phyloP scores from a whole-genome alignment of 2,797 vertebrate species.

The Coccyzus lansbergi region DNA sequence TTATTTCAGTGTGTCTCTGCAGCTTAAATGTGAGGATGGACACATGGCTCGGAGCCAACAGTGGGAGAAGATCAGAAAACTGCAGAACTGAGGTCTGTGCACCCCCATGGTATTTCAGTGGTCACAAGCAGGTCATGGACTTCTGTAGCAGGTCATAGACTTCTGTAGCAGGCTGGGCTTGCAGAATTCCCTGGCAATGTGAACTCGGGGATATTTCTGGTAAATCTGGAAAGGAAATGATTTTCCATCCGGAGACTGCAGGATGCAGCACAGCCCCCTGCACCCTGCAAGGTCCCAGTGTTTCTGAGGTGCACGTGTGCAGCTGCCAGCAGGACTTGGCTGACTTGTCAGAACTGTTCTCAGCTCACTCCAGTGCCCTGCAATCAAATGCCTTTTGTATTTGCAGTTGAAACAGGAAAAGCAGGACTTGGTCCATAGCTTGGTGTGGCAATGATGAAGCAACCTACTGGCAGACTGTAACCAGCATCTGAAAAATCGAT shows the following conservation, averaged over 20 bases:
- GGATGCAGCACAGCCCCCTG: background rate
- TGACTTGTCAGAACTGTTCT: background rate
- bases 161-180: background rate
- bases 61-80: background rate
- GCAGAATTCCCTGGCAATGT: conserved; percentile 33
- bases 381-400: conserved; percentile 41
- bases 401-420: conserved; percentile 70
- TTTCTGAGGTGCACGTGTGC: background rate
- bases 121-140: background rate
- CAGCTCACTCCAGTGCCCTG: background rate
- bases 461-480: conserved; percentile 35
- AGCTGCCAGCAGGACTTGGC: background rate
- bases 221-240: conserved; percentile 31
- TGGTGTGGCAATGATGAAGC: conserved; percentile 63
- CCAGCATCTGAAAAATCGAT: conserved; percentile 21
- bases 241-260: background rate
- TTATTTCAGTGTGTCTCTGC: background rate
- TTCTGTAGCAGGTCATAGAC: too few species aligned
- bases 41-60: background rate
- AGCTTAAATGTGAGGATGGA: background rate
- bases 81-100: background rate
- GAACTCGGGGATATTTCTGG: conserved; percentile 14
- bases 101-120: background rate
- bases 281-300: background rate
- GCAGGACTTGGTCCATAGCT: conserved; percentile 51